These are phyloP conservation scores for Bellardia pandia DNA, from an alignment of 2,888 invertebrate species.

Conservation along the genomic window DNA sequence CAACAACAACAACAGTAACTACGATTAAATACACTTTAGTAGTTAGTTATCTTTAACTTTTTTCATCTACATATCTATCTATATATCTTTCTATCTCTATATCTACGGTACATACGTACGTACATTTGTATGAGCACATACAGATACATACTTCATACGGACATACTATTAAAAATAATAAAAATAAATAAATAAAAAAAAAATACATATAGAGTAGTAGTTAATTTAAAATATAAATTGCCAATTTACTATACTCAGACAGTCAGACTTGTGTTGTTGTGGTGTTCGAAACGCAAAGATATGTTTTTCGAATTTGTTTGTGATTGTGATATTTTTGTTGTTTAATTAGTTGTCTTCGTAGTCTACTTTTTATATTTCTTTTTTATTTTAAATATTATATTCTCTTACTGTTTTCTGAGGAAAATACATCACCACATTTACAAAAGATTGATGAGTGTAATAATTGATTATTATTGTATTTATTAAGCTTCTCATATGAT, in stretches of 20 bases:
- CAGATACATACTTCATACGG: conserved; percentile 6
- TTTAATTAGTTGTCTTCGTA: conserved; percentile 32
- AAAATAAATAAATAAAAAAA: conserved; percentile 42
- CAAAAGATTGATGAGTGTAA: conserved; percentile 60
- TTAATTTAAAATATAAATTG: conserved; percentile 70
- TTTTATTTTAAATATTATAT: background rate
- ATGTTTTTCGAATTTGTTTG: conserved; percentile 50
- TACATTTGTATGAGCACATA: conserved; percentile 8
- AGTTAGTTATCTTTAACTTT: conserved; percentile 24
- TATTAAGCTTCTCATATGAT: conserved; percentile 63
- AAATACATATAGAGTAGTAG: conserved; percentile 52
- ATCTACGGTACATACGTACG: background rate
- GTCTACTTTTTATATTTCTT: background rate
- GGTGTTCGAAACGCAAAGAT: conserved; percentile 60
- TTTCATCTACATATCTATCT: conserved; percentile 7
- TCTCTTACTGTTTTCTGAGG: conserved; percentile 12
- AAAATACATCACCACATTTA: conserved; percentile 29
- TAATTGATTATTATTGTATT: conserved; percentile 63
- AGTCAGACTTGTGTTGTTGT: conserved; percentile 54
- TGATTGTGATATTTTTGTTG: conserved; percentile 48
- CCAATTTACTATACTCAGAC: conserved; percentile 67
- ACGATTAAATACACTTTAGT: background rate
- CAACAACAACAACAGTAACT: background rate
- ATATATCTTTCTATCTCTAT: conserved; percentile 28
- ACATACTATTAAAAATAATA: conserved; percentile 56